These are phyloP conservation scores for Chionis minor DNA, from an alignment of 2,113 vertebrate species.

Conservation along the genomic window DNA sequence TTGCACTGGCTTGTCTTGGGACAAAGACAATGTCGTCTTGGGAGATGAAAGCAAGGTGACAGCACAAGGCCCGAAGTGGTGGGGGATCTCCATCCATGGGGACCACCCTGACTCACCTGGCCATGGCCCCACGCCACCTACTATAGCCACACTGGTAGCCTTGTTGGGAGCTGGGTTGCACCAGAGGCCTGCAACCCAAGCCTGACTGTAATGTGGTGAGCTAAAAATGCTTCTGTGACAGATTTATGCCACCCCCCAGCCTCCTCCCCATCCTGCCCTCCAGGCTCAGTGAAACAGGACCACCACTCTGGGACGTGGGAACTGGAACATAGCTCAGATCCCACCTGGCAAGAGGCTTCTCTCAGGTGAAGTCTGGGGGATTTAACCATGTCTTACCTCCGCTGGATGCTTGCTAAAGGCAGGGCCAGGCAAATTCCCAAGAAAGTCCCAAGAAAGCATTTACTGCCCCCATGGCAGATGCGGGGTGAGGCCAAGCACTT, in stretches of 20 bases:
- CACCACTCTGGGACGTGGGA: rapidly evolving
- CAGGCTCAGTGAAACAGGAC: neutral
- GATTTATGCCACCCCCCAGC: neutral
- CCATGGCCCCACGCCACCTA: neutral
- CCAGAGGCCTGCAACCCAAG: neutral
- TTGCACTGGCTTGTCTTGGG: neutral
- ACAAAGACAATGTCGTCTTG: neutral
- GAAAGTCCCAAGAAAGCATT: neutral
- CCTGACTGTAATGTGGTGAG: neutral
- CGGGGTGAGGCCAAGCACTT: neutral
- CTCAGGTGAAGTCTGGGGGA: neutral
- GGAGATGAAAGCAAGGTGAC: neutral
- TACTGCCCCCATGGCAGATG: neutral
- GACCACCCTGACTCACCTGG: rapidly evolving
- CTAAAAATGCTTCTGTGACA: neutral
- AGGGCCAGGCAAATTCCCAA: neutral
- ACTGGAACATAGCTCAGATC: neutral
- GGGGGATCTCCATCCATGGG: no score
- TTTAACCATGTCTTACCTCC: neutral
- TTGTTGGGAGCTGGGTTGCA: neutral
- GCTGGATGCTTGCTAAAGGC: neutral
- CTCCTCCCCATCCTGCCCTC: neutral
- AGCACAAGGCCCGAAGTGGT: neutral
- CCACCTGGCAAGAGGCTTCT: neutral
- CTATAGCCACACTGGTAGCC: rapidly evolving